These are phyloP conservation scores for Melieria picta DNA, from an alignment of 2,888 invertebrate species.

Conservation along the genomic window DNA sequence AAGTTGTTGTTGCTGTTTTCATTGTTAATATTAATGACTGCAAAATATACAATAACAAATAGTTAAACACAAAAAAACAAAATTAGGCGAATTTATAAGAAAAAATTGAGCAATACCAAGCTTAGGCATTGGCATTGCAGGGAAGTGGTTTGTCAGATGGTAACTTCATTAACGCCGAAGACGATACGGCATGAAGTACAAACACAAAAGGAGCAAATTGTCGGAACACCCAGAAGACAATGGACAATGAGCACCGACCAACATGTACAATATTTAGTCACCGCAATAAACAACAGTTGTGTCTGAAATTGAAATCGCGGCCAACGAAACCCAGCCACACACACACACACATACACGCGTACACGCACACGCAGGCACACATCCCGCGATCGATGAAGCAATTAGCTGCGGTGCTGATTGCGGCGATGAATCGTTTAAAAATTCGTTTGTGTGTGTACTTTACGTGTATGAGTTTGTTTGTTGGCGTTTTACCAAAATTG, in stretches of 20 bases:
- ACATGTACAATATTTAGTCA: too few species aligned
- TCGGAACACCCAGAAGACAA: slow-evolving; percentile 40
- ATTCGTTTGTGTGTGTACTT: too few species aligned
- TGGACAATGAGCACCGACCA: slow-evolving; percentile 8
- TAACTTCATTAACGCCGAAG: slow-evolving; percentile 36
- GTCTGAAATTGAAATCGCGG: neutral
- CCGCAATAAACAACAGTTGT: too few species aligned
- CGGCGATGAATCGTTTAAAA: slow-evolving; percentile 32
- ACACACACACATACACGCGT: slow-evolving; percentile 19
- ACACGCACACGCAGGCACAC: neutral
- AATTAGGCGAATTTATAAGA: slow-evolving; percentile 49
- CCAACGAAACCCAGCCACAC: slow-evolving; percentile 12
- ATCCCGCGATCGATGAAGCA: neutral
- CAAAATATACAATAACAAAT: slow-evolving; percentile 49
- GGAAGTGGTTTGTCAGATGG: slow-evolving; percentile 35
- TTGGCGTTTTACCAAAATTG: too few species aligned
- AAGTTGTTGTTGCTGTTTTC: slow-evolving; percentile 25
- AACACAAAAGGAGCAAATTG: slow-evolving; percentile 32
- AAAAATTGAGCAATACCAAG: slow-evolving; percentile 19
- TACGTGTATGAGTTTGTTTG: too few species aligned
- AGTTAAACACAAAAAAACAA: slow-evolving; percentile 44
- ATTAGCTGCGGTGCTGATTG: slow-evolving; percentile 17
- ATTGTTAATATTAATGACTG: slow-evolving; percentile 37
- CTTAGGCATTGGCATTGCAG: slow-evolving; percentile 2
- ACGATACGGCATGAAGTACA: slow-evolving; percentile 12